Conservation (phyloP, 2,113 vertebrate species). For the Platysternon megacephalum region DNA sequence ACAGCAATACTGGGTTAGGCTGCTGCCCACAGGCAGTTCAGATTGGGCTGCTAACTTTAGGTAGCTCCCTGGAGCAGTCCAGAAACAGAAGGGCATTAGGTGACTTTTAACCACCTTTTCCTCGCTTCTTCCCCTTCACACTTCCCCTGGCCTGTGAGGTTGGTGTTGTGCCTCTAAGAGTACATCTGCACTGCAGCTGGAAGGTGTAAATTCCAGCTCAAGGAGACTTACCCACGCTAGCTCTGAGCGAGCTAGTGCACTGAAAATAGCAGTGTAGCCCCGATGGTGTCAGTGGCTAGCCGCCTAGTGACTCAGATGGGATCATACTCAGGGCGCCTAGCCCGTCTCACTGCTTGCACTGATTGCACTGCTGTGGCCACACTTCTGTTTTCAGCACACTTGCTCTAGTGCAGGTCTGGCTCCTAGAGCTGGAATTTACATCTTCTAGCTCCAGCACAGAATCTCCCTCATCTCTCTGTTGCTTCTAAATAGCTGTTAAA, state of each 20-base stretch:
- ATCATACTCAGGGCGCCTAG: background rate
- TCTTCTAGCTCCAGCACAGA: background rate
- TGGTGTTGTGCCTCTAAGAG: background rate
- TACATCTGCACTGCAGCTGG: background rate
- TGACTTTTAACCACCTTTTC: background rate
- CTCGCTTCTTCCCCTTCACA: background rate
- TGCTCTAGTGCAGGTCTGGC: background rate
- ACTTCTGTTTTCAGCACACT: background rate
- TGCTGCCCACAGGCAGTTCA: background rate
- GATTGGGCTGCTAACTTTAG: background rate
- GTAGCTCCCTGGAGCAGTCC: background rate
- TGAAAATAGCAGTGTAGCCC: background rate
- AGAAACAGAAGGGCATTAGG: background rate
- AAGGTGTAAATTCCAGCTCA: background rate
- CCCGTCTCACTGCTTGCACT: background rate
- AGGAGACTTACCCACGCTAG: background rate
- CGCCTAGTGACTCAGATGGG: background rate
- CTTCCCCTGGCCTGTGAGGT: background rate
- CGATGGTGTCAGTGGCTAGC: background rate
- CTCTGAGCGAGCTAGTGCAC: background rate
- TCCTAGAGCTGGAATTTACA: background rate
- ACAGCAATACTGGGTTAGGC: background rate
- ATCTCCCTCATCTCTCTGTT: background rate
- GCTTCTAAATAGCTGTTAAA: background rate
- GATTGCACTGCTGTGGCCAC: background rate